Evolutionary conservation across 1,140 invertebrate genomes (phyloP), one percentile per base, ranked within the genome.

Genomic region (Atta cephalotes): DNA sequence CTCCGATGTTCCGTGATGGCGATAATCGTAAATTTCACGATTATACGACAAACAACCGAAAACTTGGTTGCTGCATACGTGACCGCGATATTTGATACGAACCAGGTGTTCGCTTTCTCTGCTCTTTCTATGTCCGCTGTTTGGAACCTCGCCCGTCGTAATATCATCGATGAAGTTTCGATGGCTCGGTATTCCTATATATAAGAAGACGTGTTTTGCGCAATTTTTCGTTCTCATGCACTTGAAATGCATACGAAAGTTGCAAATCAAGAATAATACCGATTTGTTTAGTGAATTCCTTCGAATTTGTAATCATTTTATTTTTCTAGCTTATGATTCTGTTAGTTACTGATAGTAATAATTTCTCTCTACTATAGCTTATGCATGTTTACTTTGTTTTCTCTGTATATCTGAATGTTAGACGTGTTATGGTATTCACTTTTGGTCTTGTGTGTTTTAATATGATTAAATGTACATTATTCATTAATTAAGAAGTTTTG

Each of bases 41-140:
- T 91, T 87, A 87, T 88, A 91, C 84, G 84, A 85, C 86, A 79
- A 91, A 90, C 88, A 80, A 66, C 80, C 84, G 87, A 91, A 89
- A 89, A 89, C 66, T 92, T 87, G 21, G 21, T 60, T 74, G 81
- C 74, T 78, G 76, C 66, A 82, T 89, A 89, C 87, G 88, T 90
- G 88, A 91, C 85, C 88, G 88, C 89, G 89, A 90, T 90, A 90
- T 87, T 87, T 84, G 89, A 90, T 90, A 87, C 88, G 88, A 89
- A 89, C 85, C 89, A 89, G 88, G 88, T 90, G 89, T 79, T 74
- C 85, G 85, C 63, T 85, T 72, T 90, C 72, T 63, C 71, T 79
- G 71, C 77, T 63, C 35, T 58, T 53, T 74, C 77, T 77, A 56
- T 74, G 72, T 82, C n/a, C 31, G 60, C 25, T 21, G 51, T 65